These are phyloP conservation scores for Acromyrmex heyeri DNA, from an alignment of 1,140 invertebrate species.

Conservation along the genomic window DNA sequence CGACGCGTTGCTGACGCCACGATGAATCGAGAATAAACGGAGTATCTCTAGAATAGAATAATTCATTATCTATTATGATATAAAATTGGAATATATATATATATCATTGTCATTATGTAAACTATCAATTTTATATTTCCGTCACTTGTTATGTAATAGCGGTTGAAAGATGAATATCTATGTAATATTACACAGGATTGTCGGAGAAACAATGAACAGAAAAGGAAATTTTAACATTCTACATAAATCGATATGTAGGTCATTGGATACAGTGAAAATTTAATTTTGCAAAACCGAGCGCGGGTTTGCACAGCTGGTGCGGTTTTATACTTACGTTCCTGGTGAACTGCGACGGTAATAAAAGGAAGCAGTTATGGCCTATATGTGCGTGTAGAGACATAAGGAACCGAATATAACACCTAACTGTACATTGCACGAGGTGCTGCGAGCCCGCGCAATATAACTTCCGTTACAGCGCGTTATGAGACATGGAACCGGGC, in stretches of 20 bases:
- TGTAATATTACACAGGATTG: not conserved
- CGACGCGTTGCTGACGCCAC: conserved; percentile 20
- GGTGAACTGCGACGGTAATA: conserved; percentile 24
- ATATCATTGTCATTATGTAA: not conserved
- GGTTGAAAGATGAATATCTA: not conserved
- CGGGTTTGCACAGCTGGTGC: not conserved
- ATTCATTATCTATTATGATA: not conserved
- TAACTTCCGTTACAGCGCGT: not conserved
- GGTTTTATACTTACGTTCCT: conserved; percentile 23
- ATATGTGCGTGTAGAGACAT: conserved; percentile 5
- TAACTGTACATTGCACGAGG: not conserved
- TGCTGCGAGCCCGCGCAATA: not conserved
- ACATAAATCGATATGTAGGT: not conserved
- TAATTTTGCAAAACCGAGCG: conserved; percentile 4
- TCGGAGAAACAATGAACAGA: not conserved
- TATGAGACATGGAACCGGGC: not conserved
- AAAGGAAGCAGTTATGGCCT: conserved; percentile 45
- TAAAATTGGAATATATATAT: not conserved
- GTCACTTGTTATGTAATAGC: not conserved
- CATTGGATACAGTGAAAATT: not conserved
- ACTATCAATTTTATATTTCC: not conserved
- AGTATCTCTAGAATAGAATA: not conserved
- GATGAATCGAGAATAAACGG: conserved; percentile 10
- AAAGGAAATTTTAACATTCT: not conserved
- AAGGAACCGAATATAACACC: not conserved